Evolutionary conservation across 2,113 vertebrate species (phyloP), one percentile per base, ranked within the genome.

Genomic region (Gadus macrocephalus): DNA sequence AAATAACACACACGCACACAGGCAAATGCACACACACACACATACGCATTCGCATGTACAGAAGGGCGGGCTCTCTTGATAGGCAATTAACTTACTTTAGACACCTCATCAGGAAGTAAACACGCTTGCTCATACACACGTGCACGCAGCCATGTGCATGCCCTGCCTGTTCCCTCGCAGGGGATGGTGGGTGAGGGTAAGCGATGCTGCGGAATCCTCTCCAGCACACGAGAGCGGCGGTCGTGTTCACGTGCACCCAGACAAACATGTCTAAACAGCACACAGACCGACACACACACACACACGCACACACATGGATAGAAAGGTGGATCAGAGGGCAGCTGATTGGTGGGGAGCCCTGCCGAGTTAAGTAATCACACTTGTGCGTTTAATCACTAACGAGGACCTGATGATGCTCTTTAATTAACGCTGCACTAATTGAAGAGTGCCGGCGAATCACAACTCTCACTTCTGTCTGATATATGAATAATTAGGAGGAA

Each of bases 341-440:
- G 92, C 93, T 93, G 93, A 94, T 92, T 94, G 93, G 90, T 93
- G 91, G 92, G 92, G 91, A 93, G 86, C 91, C 92, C 83, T 89
- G 93, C 93, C 93, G 93, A 92, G 93, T 87, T 86, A 91, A 92
- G 92, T 93, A 93, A 94, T 92, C 93, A 93, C 91, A 91, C 91
- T 91, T 88, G 89, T 92, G 93, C 93, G 94, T 94, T 96, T 95
- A 94, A 95, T 95, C 92, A 94, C 92, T 92, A 94, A 95, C 93
- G 93, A 94, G 92, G 92, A 92, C 91, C 93, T 90, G 93, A 94
- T 92, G 89, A 94, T 91, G 93, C 90, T 91, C 93, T 95, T 94
- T 95, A 94, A 95, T 94, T 94, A 95, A 93, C 93, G 89, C 82
- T 72, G 67, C 56, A 62, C 86, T 88, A 89, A 90, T 89, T 85